These are phyloP conservation scores for Lymantria monacha DNA, from an alignment of 2,888 invertebrate genomes.

Conservation along the genomic window DNA sequence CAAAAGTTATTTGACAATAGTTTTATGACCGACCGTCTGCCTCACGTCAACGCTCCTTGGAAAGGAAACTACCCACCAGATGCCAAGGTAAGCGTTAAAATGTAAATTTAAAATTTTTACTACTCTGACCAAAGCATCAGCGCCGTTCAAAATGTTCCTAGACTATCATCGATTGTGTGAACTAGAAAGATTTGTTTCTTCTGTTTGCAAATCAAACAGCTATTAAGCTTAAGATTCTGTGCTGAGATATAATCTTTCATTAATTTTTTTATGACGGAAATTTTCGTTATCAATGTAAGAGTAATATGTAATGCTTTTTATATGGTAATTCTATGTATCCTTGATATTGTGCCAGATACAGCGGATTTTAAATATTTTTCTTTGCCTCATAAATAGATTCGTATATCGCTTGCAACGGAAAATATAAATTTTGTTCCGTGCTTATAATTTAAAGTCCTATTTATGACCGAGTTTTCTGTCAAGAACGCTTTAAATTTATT, in stretches of 20 bases:
- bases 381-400: slow-evolving; percentile 8
- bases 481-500: neutral
- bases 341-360: slow-evolving; percentile 40
- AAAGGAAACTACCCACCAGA: too few species aligned
- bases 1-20: too few species aligned
- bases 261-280: neutral
- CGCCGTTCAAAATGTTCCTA: too few species aligned
- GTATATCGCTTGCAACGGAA: slow-evolving; percentile 5
- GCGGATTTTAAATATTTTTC: slow-evolving; percentile 16
- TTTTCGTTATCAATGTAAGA: neutral
- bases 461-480: neutral
- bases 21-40: too few species aligned
- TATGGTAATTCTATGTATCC: slow-evolving; percentile 10
- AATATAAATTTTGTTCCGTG: neutral
- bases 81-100: too few species aligned
- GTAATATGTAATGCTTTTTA: neutral
- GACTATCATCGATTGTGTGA: too few species aligned
- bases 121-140: too few species aligned
- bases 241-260: neutral
- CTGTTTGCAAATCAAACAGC: too few species aligned
- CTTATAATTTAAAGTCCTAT: neutral
- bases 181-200: too few species aligned
- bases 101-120: too few species aligned
- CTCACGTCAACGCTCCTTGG: too few species aligned
- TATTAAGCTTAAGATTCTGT: too few species aligned